These are phyloP conservation scores for Greenwoodochromis staneri DNA, from an alignment of 2,113 vertebrate genomes.

Conservation along the genomic window DNA sequence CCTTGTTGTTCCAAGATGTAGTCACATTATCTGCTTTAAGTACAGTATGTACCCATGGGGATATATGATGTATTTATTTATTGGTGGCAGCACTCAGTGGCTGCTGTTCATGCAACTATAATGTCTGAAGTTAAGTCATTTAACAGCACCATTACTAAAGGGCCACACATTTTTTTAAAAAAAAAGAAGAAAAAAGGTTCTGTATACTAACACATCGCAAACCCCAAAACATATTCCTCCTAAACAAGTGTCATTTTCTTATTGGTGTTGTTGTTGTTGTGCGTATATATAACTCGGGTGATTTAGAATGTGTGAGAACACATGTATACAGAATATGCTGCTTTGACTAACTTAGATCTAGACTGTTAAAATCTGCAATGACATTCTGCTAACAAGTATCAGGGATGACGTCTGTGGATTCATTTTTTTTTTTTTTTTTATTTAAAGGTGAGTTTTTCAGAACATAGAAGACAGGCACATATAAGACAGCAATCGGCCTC, in stretches of 20 bases:
- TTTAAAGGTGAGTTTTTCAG: not conserved
- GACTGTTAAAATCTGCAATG: not conserved
- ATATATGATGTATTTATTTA: conserved; percentile 59
- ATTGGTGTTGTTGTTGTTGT: not conserved
- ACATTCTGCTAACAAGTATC: conserved; percentile 8
- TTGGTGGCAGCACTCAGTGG: conserved; percentile 25
- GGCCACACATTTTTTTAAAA: not conserved
- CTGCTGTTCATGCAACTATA: conserved; percentile 29
- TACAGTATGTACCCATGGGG: not conserved
- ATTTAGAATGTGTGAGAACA: conserved; percentile 1
- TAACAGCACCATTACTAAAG: conserved; percentile 24
- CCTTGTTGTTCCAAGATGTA: conserved; percentile 11
- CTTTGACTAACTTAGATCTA: conserved; percentile 32
- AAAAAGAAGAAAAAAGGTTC: not conserved
- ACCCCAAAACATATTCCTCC: not conserved
- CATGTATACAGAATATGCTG: conserved; percentile 8
- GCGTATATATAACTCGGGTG: not conserved
- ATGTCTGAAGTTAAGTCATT: conserved; percentile 20
- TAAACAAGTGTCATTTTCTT: conserved; percentile 2
- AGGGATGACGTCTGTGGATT: conserved; percentile 21
- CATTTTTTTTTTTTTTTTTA: not conserved
- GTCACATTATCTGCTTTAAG: not conserved
- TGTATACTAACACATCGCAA: conserved; percentile 17
- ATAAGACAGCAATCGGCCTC: not conserved
- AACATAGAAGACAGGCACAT: not conserved